Conservation (phyloP, 2,113 vertebrate species). For the Ameiurus melas region DNA sequence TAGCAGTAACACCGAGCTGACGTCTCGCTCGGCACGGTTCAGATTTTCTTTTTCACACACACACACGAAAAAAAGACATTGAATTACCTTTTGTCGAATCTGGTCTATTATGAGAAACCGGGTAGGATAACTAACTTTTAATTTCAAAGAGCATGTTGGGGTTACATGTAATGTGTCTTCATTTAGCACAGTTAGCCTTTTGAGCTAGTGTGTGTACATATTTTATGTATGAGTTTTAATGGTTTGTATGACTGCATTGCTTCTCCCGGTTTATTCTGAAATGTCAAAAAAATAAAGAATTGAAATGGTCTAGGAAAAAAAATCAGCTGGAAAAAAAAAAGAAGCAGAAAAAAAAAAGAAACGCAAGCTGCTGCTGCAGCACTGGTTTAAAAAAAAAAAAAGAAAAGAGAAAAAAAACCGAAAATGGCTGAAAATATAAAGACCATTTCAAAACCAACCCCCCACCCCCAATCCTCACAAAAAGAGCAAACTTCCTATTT, state of each 20-base stretch:
- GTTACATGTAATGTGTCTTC: constrained; percentile 84
- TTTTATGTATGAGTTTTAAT: constrained; percentile 96
- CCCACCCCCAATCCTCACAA: constrained; percentile 78
- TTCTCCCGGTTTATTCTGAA: constrained; percentile 87
- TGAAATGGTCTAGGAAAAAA: constrained; percentile 88
- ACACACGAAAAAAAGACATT: neutral
- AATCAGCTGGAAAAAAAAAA: constrained; percentile 70
- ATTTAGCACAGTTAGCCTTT: constrained; percentile 73
- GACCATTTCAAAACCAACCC: constrained; percentile 81
- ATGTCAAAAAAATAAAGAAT: constrained; percentile 95
- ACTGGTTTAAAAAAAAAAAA: constrained; percentile 53
- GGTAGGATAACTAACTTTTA: constrained; percentile 68
- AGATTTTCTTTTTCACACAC: neutral
- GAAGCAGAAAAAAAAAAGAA: constrained; percentile 27
- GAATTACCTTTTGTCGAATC: constrained; percentile 67
- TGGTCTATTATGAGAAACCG: constrained; percentile 68
- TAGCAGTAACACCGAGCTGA: constrained; percentile 68
- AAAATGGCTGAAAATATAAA: constrained; percentile 64
- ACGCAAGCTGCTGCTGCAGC: constrained; percentile 49
- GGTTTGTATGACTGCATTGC: constrained; percentile 95
- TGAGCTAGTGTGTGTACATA: constrained; percentile 88
- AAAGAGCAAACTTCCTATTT: constrained; percentile 80
- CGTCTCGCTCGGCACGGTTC: neutral
- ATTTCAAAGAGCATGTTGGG: constrained; percentile 57
- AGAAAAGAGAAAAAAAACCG: constrained; percentile 55